Evolutionary conservation across 2,113 vertebrate genomes (phyloP), one percentile per base, ranked within the genome.

Genomic region (Brachyistius frenatus): DNA sequence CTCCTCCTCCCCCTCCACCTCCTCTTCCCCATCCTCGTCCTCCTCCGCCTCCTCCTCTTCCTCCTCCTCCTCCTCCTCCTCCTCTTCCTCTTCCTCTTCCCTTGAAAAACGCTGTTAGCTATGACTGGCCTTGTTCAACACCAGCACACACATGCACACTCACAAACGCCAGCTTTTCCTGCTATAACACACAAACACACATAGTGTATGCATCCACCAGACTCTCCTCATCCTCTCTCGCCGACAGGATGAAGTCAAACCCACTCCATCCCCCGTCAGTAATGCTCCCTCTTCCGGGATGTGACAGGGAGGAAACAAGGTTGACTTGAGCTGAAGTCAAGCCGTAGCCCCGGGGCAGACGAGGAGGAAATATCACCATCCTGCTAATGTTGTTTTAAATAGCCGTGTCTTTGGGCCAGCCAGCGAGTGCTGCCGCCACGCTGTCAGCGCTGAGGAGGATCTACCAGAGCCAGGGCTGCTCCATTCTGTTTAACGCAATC

Each of bases 91-190:
- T 30, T 58, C 9, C 56, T 78, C 81, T 85, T 78, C 31, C 63
- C 79, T 80, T 83, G 80, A 84, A 90, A 85, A 78, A 87, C 2
- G 73, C 89, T 86, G 85, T 91, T 89, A 89, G 90, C 90, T 70
- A 87, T 15, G 67, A 81, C 81, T 73, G 79, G 84, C 87, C 90
- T 86, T 87, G 83, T 86, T 83, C 70, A 66, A 55, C 70, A 72
- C 57, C 5, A 4, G 50, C 73, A 46, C 73, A 31, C 32, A 46
- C 35, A 68, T 11, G 36, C 58, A 8, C 72, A 7, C 81, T 61
- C 80, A 56, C 65, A 78, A 58, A 75, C 30, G 8, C 37, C 55
- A 56, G 9, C 66, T 73, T 64, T 46, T 7, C n/a, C 41, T 36
- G 54, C 65, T 31, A 7, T 58, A 61, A 54, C 63, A 57, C 78